Percentiles rank a stretch among this genome's conserved stretches.
These are phyloP conservation scores for Tokudaia muenninki DNA, from an alignment of 2,797 vertebrate species.

Conservation along the genomic window DNA sequence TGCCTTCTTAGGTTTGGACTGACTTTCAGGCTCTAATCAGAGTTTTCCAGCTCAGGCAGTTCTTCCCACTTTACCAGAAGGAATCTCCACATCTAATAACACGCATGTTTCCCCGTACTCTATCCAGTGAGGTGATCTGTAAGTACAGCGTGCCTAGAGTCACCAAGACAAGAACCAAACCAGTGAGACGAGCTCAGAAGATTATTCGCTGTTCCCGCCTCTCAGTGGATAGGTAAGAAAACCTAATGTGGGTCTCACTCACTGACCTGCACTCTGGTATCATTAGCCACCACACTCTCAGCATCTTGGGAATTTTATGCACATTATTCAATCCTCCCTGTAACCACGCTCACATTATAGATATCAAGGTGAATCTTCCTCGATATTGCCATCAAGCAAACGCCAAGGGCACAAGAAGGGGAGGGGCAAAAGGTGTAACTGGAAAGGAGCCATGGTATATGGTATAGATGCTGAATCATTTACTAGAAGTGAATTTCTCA, in stretches of 20 bases:
- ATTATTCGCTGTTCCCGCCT: background rate
- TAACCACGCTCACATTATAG: background rate
- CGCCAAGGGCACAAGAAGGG: background rate
- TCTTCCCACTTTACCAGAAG: background rate
- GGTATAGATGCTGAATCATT: background rate
- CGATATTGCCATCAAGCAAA: slow-evolving; percentile 11
- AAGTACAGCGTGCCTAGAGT: background rate
- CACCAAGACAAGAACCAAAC: background rate
- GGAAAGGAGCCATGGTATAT: background rate
- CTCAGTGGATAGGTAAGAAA: background rate
- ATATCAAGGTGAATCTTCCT: slow-evolving; percentile 29
- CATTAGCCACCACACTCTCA: background rate
- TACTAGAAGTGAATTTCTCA: background rate
- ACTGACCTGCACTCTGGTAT: background rate
- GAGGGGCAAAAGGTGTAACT: background rate
- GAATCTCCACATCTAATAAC: background rate
- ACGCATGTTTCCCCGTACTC: background rate
- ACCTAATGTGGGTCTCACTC: background rate
- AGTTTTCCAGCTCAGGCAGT: background rate
- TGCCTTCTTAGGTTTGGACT: background rate
- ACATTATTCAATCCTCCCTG: background rate
- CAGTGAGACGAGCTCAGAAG: background rate
- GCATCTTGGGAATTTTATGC: background rate
- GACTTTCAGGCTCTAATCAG: background rate
- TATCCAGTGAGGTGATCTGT: background rate